Conservation (phyloP, 1,140 invertebrate genomes). For the Cheumatopsyche charites region DNA sequence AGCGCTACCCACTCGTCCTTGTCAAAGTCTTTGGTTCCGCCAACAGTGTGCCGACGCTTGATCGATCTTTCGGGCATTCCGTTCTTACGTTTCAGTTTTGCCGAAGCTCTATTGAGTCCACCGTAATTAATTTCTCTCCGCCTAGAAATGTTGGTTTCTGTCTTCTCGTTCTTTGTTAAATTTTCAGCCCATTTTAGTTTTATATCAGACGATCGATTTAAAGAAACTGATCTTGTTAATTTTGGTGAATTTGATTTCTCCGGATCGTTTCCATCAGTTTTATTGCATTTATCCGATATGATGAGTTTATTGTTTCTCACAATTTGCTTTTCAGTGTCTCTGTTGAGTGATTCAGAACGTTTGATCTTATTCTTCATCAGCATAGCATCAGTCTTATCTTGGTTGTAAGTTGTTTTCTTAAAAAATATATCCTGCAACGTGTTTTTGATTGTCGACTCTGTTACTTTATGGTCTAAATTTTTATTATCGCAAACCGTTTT, state of each 20-base stretch:
- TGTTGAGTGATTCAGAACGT: slow-evolving; percentile 67
- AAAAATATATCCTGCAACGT: slow-evolving; percentile 43
- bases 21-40: slow-evolving; percentile 82
- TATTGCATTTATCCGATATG: slow-evolving; percentile 40
- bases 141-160: slow-evolving; percentile 78
- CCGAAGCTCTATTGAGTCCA: slow-evolving; percentile 60
- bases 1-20: slow-evolving; percentile 60
- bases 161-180: slow-evolving; percentile 80
- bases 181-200: slow-evolving; percentile 63
- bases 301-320: slow-evolving; percentile 44
- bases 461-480: slow-evolving; percentile 24
- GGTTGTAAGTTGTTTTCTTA: slow-evolving; percentile 40
- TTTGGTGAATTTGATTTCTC: slow-evolving; percentile 44
- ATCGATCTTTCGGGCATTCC: slow-evolving; percentile 78
- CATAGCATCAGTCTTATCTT: slow-evolving; percentile 36
- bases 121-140: slow-evolving; percentile 66
- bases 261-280: slow-evolving; percentile 37
- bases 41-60: slow-evolving; percentile 89
- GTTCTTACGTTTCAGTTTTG: slow-evolving; percentile 75
- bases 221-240: slow-evolving; percentile 56
- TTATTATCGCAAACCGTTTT: slow-evolving; percentile 31
- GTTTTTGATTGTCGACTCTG: slow-evolving; percentile 37
- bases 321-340: slow-evolving; percentile 51
- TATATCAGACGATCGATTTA: slow-evolving; percentile 57
- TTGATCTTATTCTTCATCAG: slow-evolving; percentile 55